These are phyloP conservation scores for Pardosa pseudoannulata DNA, from an alignment of 2,888 invertebrate species.

Conservation along the genomic window DNA sequence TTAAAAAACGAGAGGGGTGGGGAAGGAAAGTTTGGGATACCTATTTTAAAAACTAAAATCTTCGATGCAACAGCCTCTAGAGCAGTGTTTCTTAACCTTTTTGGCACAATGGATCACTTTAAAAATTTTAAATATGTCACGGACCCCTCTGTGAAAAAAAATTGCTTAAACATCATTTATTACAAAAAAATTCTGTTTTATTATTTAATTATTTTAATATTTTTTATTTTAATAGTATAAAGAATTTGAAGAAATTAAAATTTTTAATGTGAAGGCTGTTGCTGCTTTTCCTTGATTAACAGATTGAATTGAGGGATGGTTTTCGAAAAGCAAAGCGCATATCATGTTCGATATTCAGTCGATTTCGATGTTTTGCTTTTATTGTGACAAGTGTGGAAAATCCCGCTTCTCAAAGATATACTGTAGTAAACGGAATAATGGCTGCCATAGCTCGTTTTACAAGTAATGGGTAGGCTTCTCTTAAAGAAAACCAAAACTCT, in stretches of 20 bases:
- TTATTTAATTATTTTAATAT: too few relatives aligned
- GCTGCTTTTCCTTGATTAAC: constrained; percentile 45
- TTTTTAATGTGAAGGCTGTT: constrained; percentile 48
- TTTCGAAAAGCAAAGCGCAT: constrained; percentile 49
- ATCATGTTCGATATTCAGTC: constrained; percentile 44
- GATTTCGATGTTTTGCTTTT: constrained; percentile 21
- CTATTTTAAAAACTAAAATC: too few relatives aligned
- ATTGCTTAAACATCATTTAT: constrained; percentile 49
- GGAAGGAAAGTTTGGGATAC: too few relatives aligned
- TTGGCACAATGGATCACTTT: constrained; percentile 56
- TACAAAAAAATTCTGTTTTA: constrained; percentile 55
- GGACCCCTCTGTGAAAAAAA: constrained; percentile 56
- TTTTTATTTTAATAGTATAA: constrained; percentile 38
- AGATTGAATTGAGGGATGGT: constrained; percentile 47
- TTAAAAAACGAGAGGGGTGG: too few relatives aligned
- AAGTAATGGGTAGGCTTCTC: constrained; percentile 56
- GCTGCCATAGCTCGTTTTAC: constrained; percentile 57
- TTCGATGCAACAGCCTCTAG: too few relatives aligned
- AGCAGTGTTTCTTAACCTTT: constrained; percentile 38
- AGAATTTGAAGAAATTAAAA: constrained; percentile 46
- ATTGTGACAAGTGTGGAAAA: constrained; percentile 24
- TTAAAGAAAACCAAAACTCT: constrained; percentile 30
- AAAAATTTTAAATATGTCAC: constrained; percentile 53
- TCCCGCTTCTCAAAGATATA: constrained; percentile 52
- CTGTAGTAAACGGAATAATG: constrained; percentile 57